A percentile compares a stretch with the other conserved stretches of the same genome.
These are phyloP conservation scores for Drosophila pachea DNA, from an alignment of 1,140 invertebrate genomes.

Conservation along the genomic window DNA sequence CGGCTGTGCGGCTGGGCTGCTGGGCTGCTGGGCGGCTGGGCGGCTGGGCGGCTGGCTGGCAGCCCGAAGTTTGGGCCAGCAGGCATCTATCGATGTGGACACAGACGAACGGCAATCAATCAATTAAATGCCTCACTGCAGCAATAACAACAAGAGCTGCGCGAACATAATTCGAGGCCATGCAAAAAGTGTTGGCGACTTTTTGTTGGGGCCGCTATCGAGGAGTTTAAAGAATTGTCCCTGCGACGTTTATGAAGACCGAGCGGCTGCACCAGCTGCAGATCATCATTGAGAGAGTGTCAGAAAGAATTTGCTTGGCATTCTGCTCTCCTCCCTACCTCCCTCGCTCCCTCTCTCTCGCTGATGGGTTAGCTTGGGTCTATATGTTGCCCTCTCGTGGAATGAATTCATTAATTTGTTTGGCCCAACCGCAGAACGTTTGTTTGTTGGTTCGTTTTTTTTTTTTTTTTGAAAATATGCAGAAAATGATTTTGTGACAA, in stretches of 20 bases:
- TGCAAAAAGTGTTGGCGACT: constrained; percentile 40
- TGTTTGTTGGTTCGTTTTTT: constrained; percentile 1
- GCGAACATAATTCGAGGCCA: constrained; percentile 39
- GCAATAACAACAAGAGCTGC: constrained; percentile 16
- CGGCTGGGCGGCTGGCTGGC: background rate
- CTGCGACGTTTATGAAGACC: constrained; percentile 14
- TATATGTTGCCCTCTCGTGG: too few species aligned
- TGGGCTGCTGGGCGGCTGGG: background rate
- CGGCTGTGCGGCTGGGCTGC: background rate
- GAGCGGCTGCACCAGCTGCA: background rate
- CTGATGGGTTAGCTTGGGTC: too few species aligned
- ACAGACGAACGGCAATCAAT: constrained; percentile 75
- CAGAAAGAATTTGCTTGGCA: too few species aligned
- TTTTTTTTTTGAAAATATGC: constrained; percentile 11
- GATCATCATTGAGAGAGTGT: background rate
- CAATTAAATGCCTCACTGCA: constrained; percentile 72
- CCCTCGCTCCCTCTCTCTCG: too few species aligned
- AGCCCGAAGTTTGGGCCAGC: too few species aligned
- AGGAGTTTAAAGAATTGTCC: constrained; percentile 54
- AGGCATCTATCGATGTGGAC: constrained; percentile 67
- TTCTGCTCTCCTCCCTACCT: too few species aligned
- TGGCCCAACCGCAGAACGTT: constrained; percentile 2
- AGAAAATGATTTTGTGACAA: constrained; percentile 24
- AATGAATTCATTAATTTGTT: too few species aligned
- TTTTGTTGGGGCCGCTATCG: constrained; percentile 37